Base-by-base conservation (phyloP, 2,113 vertebrate species). In the Catharus fuscescens region DNA sequence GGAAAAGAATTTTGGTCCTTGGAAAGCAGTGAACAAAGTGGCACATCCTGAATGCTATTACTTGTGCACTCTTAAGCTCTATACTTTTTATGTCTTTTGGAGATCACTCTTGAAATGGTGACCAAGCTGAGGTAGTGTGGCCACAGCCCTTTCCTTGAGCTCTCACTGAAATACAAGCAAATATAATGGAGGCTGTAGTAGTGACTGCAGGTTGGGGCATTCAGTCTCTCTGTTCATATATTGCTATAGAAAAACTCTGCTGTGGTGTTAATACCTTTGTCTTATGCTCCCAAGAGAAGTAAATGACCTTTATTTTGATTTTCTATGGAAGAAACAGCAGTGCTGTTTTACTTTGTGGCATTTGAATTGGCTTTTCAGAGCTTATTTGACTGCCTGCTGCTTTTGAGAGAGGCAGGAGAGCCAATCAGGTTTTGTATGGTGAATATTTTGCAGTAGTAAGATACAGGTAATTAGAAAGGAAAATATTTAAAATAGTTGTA, bases 381-480 rank as follows among this genome's bases (percentile, higher is more conserved):
- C 86, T 90, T 90, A 93, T 85, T 96, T 90, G 82, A 88, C 96
- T 93, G 57, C 95, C 95, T 96, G 90, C 93, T 97, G 96, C 42
- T 97, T 92, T 91, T 94, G 84, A 90, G 85, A 86, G 62, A 47
- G 57, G 80, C 87, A 95, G 70, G 71, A 95, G 88, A 95, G 92
- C 79, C 92, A 97, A 21, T 65, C 18, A 74, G 79, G 80, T 96
- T 98, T 97, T 93, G 40, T 95, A 81, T 88, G 56, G 73, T 93
- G 76, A 94, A 57, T 93, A 83, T 96, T 95, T 93, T 96, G 94
- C 86, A 87, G 84, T 64, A 77, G 96, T 83, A 97, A 97, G 95
- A 97, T 98, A 96, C 91, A 95, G 95, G 96, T 97, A 97, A 98
- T 98, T 98, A 98, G 92, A 96, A 94, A 82, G 64, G 80, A 92